Base-by-base conservation (phyloP, 2,888 invertebrate species). In the Apocheima hispidaria region DNA sequence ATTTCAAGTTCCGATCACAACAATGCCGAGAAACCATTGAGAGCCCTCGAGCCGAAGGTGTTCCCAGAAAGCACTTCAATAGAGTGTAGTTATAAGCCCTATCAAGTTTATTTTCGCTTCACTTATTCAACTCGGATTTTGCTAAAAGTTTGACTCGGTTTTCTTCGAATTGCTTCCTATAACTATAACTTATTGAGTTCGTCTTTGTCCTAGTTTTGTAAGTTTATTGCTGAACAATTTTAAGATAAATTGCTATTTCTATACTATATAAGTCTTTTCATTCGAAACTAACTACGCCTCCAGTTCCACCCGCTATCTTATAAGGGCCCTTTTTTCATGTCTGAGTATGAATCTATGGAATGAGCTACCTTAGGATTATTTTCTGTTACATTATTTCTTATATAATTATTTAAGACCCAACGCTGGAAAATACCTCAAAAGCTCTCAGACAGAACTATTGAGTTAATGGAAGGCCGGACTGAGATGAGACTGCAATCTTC, bases 21-120 rank as follows among this genome's bases (percentile, higher is more conserved):
- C 14, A 40, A 43, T 35, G 33, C 21, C 14, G 7, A 10, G 23
- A 35, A 35, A 35, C 23, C 35, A 43, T 35, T 43, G 53, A 53
- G 14, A 33, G 10, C 16, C 23, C 14, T 14, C 16, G 9, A 53
- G 5, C 43, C 43, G 53, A 53, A 53, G 43, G 53, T 53, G 43
- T 53, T 41, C 23, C 23, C 33, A 3, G 21, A 53, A 43, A 35
- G 14, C 40, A 9, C 35, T 44, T 53, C 33, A 43, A 35, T 41
- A 23, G 43, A 21, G n/a, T 20, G 21, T 5, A 1, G 12, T 46
- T 4, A 41, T 41, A 52, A n/a, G 41, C 33, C 33, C 43, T 43
- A 53, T 53, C 53, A 23, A 35, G 43, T 53, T 53, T 43, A 20
- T 43, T 52, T 53, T 28, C 35, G 33, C 53, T 43, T 44, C 43